These are phyloP conservation scores for Theristicus caerulescens DNA, from an alignment of 2,113 vertebrate genomes.

Conservation along the genomic window DNA sequence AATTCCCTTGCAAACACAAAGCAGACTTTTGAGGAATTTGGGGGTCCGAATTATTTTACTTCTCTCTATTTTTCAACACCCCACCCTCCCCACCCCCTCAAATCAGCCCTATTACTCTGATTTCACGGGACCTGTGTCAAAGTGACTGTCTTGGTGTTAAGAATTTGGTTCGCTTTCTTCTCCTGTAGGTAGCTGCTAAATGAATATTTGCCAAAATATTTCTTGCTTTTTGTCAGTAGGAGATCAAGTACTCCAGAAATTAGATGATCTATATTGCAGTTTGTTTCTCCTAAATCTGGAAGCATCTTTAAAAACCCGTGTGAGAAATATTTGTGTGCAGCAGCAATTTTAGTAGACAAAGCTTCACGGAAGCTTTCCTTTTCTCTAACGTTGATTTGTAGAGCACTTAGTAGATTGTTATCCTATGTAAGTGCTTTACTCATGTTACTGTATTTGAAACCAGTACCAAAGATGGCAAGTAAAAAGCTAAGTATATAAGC, in stretches of 20 bases:
- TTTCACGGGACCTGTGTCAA: background rate
- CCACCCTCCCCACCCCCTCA: too few relatives aligned
- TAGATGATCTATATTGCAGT: rapidly evolving
- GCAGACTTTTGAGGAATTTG: background rate
- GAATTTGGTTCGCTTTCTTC: background rate
- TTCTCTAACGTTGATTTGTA: background rate
- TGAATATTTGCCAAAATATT: background rate
- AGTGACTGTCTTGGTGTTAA: background rate
- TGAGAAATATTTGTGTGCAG: background rate
- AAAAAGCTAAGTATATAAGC: background rate
- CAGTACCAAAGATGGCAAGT: background rate
- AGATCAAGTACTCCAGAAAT: background rate
- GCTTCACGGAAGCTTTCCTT: background rate
- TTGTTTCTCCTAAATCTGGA: background rate
- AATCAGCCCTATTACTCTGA: background rate
- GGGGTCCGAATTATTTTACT: background rate
- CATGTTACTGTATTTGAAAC: background rate
- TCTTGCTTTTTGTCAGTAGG: background rate
- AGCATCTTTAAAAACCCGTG: background rate
- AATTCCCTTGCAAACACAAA: background rate
- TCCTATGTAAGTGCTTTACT: background rate
- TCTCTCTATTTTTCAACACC: background rate
- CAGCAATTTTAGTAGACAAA: background rate
- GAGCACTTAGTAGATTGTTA: background rate
- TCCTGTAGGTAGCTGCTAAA: background rate